Evolutionary conservation across 2,888 invertebrate genomes (phyloP), one percentile per base, ranked within the genome.

Genomic region (Enoplolaimus lenunculus): DNA sequence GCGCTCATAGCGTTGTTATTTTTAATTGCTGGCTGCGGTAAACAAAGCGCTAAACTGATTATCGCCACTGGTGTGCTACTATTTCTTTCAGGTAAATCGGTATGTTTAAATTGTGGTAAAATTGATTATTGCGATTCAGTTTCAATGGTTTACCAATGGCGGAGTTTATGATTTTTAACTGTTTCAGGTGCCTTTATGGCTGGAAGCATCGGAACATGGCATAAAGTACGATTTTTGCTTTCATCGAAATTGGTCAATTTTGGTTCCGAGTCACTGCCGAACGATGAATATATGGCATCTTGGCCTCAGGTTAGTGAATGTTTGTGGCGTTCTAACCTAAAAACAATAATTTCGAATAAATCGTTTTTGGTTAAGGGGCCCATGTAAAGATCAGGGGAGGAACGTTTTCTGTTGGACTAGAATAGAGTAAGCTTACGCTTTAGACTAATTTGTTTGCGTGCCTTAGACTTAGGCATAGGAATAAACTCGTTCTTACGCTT

Each of bases 21-120:
- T 70, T 95, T 95, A 72, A 88, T 94, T 21, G 90, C 93, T 35
- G 93, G 95, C 76, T 95, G 95, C 82, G 95, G 94, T 92, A 89
- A 91, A 82, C 86, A 94, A 76, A 92, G 92, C 68, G 90, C 93
- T 7, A 91, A 91, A 75, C 91, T 93, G 81, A 90, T 93, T 78
- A 91, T 93, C 34, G 90, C 91, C 69, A 93, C 93, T 2, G 93
- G 93, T 34, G 90, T 93, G 76, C 85, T 91, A 68, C 90, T 91
- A 88, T 86, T 91, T 69, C 85, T 91, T 73, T 88, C 90, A 77
- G 90, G 91, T 91, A 82, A 7, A 16, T n/a, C n/a, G n/a, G n/a
- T n/a, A n/a, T n/a, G n/a, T n/a, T n/a, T n/a, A n/a, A n/a, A n/a
- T n/a, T n/a, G n/a, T n/a, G n/a, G n/a, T n/a, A n/a, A n/a, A n/a